Evolutionary conservation across 1,140 invertebrate genomes (phyloP).

Genomic region (Ostrea denselamellosa): DNA sequence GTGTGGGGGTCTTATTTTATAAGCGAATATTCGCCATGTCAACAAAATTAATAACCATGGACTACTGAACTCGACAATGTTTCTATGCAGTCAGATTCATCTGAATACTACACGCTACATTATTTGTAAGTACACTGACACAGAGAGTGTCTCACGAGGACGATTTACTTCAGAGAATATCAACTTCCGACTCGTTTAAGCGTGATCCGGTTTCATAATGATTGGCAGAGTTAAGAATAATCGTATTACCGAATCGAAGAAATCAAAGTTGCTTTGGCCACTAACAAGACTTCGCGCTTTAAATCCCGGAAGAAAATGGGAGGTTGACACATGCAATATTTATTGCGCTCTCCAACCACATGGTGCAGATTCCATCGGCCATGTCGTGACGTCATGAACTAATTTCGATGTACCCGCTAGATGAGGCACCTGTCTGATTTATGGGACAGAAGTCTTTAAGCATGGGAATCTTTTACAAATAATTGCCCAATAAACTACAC

Average conservation of each 20-base stretch:
- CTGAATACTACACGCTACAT: no score
- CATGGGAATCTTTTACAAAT: constrained; percentile 13
- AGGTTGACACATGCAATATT: background rate
- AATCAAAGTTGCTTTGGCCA: background rate
- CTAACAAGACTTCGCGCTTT: background rate
- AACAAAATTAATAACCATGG: no score
- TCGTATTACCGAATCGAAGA: constrained; percentile 9
- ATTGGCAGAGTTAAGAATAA: background rate
- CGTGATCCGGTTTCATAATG: background rate
- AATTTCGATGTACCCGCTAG: background rate
- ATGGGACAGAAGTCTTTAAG: background rate
- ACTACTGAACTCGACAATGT: no score
- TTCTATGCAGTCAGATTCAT: no score
- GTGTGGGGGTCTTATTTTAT: no score
- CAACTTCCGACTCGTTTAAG: background rate
- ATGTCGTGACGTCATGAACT: background rate
- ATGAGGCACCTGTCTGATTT: background rate
- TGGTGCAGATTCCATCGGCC: background rate
- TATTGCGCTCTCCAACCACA: background rate
- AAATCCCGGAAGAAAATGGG: background rate
- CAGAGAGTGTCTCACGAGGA: background rate
- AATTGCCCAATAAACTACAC: constrained; percentile 27
- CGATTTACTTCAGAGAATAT: background rate
- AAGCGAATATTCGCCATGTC: no score
- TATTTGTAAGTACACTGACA: background rate